phyloP scores from a whole-genome alignment of 2,113 vertebrate species.

The Crotalus viridis region DNA sequence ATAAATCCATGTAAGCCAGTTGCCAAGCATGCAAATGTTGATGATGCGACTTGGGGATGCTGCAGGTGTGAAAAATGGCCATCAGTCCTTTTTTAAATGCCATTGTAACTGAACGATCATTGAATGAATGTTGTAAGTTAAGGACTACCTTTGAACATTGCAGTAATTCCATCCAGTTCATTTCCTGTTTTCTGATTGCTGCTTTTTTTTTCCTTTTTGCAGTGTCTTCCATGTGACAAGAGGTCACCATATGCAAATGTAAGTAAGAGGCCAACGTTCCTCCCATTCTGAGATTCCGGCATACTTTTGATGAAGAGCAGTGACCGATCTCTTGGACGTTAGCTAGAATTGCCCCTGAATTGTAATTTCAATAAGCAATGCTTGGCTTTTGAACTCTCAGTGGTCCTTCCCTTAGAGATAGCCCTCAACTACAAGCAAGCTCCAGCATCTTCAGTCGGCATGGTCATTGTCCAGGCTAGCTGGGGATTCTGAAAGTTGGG shows the following conservation, averaged over 20 bases:
- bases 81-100: neutral
- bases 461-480: neutral
- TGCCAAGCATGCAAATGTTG: neutral
- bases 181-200: neutral
- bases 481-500: neutral
- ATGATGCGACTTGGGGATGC: neutral
- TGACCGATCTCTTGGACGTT: neutral
- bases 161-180: neutral
- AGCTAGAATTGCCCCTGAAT: neutral
- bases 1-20: neutral
- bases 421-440: neutral
- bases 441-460: neutral
- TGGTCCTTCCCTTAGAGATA: neutral
- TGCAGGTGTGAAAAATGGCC: neutral
- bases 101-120: neutral
- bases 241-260: conserved; percentile 46
- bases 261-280: conserved; percentile 36
- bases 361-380: neutral
- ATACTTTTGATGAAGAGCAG: neutral
- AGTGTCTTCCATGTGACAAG: conserved; percentile 68
- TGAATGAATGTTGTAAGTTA: neutral
- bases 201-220: conserved; percentile 44
- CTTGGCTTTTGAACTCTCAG: neutral
- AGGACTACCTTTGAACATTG: neutral
- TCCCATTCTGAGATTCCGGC: neutral